phyloP scores from a whole-genome alignment of 2,888 invertebrate genomes.

The Hypomecis punctinalis region DNA sequence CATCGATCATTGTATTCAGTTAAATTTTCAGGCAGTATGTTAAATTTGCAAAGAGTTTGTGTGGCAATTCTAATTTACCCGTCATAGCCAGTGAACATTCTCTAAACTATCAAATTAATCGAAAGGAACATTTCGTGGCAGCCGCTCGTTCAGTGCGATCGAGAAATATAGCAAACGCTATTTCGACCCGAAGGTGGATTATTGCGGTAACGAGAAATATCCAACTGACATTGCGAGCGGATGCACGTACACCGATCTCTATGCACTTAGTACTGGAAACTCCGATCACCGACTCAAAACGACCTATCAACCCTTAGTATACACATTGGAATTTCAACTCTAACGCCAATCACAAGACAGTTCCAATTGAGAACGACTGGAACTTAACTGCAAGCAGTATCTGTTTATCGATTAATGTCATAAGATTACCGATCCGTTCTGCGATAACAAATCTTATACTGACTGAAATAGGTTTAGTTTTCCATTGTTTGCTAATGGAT shows the following conservation, averaged over 20 bases:
- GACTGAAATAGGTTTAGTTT: constrained; percentile 39
- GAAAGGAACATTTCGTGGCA: constrained; percentile 34
- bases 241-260: constrained; percentile 79
- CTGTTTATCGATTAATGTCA: constrained; percentile 45
- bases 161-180: constrained; percentile 72
- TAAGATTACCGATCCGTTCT: constrained; percentile 44
- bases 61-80: not conserved
- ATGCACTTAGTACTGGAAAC: constrained; percentile 76
- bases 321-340: constrained; percentile 41
- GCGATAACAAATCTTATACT: constrained; percentile 44
- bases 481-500: constrained; percentile 19
- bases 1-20: too few species aligned
- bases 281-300: constrained; percentile 43
- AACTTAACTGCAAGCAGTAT: constrained; percentile 44
- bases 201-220: constrained; percentile 82
- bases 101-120: constrained; percentile 34
- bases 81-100: not conserved
- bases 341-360: constrained; percentile 42
- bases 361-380: constrained; percentile 38
- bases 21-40: too few species aligned
- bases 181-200: constrained; percentile 73
- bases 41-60: too few species aligned
- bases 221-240: constrained; percentile 78
- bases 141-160: constrained; percentile 57
- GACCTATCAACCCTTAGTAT: constrained; percentile 43